phyloP scores from a whole-genome alignment of 2,888 invertebrate species.

The Dicyrtomina minuta region DNA sequence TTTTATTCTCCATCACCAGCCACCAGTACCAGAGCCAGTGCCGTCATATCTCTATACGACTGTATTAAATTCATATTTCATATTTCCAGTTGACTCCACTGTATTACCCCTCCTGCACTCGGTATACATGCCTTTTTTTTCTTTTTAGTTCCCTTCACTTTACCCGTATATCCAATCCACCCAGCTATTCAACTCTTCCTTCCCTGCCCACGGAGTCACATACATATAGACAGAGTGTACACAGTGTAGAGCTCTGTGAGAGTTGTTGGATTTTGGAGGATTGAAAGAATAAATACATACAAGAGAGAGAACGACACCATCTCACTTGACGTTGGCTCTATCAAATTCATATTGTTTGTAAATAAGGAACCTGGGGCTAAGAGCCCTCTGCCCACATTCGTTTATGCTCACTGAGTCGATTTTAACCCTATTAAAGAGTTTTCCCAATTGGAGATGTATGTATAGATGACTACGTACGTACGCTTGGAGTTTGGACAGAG shows the following conservation, averaged over 20 bases:
- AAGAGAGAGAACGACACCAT: not conserved
- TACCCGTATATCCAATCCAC: not conserved
- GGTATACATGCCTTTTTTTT: not conserved
- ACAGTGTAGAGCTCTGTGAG: too few species aligned
- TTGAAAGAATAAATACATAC: too few species aligned
- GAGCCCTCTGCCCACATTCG: conserved; percentile 11
- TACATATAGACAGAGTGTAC: too few species aligned
- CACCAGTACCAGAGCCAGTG: not conserved
- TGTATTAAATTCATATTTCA: conserved; percentile 21
- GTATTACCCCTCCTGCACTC: not conserved
- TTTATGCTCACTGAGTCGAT: conserved; percentile 19
- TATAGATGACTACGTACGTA: too few species aligned
- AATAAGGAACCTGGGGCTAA: conserved; percentile 24
- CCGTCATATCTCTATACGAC: not conserved
- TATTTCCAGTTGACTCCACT: conserved; percentile 3
- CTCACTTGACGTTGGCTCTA: conserved; percentile 25
- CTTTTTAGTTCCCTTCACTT: not conserved
- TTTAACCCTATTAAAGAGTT: conserved; percentile 2
- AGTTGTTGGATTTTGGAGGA: not conserved
- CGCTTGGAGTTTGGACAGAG: too few species aligned
- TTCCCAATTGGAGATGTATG: not conserved
- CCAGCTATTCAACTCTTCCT: too few species aligned
- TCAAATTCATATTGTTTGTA: conserved; percentile 30
- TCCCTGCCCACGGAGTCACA: too few species aligned
- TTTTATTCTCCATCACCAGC: conserved; percentile 10